These are phyloP conservation scores for Amaurobius ferox DNA, from an alignment of 2,888 invertebrate species.

Conservation along the genomic window DNA sequence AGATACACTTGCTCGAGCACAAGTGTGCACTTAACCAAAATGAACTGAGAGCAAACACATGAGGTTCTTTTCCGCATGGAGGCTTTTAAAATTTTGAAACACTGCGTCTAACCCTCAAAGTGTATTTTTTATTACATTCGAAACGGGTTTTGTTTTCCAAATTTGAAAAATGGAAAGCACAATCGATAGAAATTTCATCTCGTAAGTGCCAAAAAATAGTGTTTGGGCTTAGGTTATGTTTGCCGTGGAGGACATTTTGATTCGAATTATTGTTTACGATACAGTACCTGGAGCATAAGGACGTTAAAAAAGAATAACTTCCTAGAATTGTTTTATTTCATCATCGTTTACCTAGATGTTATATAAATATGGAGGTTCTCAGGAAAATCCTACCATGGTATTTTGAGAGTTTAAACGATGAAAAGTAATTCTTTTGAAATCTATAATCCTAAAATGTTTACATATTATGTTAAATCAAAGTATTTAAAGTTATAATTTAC, in stretches of 20 bases:
- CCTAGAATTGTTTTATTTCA: too few relatives aligned
- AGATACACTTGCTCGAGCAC: background rate
- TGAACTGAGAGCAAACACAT: background rate
- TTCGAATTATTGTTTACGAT: background rate
- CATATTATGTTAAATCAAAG: too few relatives aligned
- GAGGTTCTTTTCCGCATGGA: background rate
- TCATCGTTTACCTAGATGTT: too few relatives aligned
- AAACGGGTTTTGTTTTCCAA: background rate
- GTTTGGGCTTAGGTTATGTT: background rate
- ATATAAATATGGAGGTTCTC: too few relatives aligned
- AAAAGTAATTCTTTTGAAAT: too few relatives aligned
- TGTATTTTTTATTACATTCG: background rate
- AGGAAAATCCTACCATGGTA: too few relatives aligned
- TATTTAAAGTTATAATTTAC: too few relatives aligned
- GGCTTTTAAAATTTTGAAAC: constrained; percentile 2
- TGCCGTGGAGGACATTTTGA: background rate
- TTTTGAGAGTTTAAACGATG: too few relatives aligned
- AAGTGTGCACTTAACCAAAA: constrained; percentile 1
- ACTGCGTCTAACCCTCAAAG: background rate
- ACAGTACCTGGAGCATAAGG: background rate
- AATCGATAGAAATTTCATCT: constrained; percentile 10
- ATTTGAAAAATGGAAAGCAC: background rate
- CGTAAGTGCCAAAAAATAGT: background rate
- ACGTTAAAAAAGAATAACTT: too few relatives aligned
- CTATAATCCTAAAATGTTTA: too few relatives aligned